These are phyloP conservation scores for Eupithecia subfuscata DNA, from an alignment of 2,888 invertebrate genomes.

Conservation along the genomic window DNA sequence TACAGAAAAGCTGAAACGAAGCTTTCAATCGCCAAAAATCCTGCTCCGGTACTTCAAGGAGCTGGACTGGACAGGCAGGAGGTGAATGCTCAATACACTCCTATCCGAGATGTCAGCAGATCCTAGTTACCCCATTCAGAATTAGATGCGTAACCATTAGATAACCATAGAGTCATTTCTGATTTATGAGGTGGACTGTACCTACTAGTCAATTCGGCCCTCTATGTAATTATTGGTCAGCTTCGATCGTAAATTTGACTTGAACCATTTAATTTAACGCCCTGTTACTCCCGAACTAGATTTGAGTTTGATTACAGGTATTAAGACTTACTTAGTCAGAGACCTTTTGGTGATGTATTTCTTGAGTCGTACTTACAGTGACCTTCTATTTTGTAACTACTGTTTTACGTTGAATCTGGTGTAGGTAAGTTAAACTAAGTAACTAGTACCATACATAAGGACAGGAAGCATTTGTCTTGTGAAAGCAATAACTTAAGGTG, in stretches of 20 bases:
- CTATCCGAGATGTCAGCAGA: no score
- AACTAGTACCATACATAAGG: no score
- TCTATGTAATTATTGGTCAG: constrained; percentile 61
- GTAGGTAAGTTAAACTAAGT: neutral
- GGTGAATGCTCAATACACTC: no score
- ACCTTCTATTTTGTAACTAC: constrained; percentile 5
- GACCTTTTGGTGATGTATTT: constrained; percentile 31
- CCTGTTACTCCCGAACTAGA: constrained; percentile 51
- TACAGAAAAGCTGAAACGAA: no score
- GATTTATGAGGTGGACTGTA: constrained; percentile 9
- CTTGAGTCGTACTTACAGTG: neutral
- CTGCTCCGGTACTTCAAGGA: no score
- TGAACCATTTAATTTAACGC: constrained; percentile 54
- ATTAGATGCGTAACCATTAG: neutral
- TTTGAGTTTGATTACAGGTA: constrained; percentile 46
- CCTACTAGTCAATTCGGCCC: constrained; percentile 21
- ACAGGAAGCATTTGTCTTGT: constrained; percentile 10
- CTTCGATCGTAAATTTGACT: constrained; percentile 56
- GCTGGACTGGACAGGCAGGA: no score
- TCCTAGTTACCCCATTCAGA: no score
- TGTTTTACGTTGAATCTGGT: neutral
- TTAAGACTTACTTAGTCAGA: constrained; percentile 29
- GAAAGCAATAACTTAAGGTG: constrained; percentile 11
- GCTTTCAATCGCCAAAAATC: no score
- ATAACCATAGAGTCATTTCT: neutral